Evolutionary conservation across 2,888 invertebrate genomes (phyloP).

Genomic region (Lacanobia oleracea): DNA sequence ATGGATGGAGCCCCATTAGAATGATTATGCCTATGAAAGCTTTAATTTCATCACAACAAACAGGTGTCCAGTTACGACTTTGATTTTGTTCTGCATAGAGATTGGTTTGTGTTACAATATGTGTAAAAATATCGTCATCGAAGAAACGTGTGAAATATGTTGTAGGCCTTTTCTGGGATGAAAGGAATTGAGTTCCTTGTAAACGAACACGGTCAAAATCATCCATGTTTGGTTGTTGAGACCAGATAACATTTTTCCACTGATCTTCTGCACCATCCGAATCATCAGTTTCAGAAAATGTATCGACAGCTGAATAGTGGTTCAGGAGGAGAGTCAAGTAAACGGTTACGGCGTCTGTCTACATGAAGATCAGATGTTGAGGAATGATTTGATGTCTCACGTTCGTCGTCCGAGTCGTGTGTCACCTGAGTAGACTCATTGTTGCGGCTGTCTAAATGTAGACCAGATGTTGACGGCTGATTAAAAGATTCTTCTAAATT

Average conservation of each 20-base stretch:
- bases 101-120: slow-evolving; percentile 42
- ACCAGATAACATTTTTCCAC: slow-evolving; percentile 34
- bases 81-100: slow-evolving; percentile 37
- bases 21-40: slow-evolving; percentile 31
- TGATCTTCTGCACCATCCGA: slow-evolving; percentile 33
- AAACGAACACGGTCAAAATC: slow-evolving; percentile 30
- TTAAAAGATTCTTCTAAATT: slow-evolving; percentile 34
- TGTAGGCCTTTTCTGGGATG: slow-evolving; percentile 20
- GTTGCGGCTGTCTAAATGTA: slow-evolving; percentile 33
- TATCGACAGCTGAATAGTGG: slow-evolving; percentile 5
- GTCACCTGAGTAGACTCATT: slow-evolving; percentile 29
- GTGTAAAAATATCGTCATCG: slow-evolving; percentile 25
- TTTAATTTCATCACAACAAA: slow-evolving; percentile 23
- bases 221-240: slow-evolving; percentile 24
- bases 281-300: slow-evolving; percentile 39
- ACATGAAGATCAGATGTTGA: slow-evolving; percentile 33
- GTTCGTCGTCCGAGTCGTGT: slow-evolving; percentile 29
- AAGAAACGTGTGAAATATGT: slow-evolving; percentile 34
- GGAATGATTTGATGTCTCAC: slow-evolving; percentile 26
- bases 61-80: slow-evolving; percentile 24
- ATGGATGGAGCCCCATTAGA: slow-evolving; percentile 40
- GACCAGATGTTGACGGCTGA: slow-evolving; percentile 31
- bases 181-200: slow-evolving; percentile 25
- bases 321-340: slow-evolving; percentile 25
- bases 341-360: slow-evolving; percentile 34